Evolutionary conservation across 1,140 invertebrate genomes (phyloP).

Genomic region (Pentalonia nigronervosa): DNA sequence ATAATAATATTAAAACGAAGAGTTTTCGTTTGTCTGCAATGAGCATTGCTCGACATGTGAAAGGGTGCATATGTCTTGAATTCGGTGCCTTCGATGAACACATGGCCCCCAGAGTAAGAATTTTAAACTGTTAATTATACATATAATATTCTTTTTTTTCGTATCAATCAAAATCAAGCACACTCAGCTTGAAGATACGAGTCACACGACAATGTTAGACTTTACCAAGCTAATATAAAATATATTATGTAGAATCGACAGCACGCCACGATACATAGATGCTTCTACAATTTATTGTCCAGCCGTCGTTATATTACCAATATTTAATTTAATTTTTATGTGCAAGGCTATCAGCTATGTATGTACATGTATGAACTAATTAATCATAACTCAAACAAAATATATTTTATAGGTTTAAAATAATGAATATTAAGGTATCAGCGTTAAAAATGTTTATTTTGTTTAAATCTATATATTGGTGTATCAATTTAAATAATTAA

Average conservation of each 20-base stretch:
- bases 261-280: neutral
- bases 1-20: neutral
- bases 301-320: neutral
- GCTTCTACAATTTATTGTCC: neutral
- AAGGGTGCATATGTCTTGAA: no score
- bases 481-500: neutral
- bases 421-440: neutral
- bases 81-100: no score
- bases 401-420: neutral
- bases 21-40: neutral
- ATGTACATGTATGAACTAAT: no score
- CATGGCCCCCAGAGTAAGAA: neutral
- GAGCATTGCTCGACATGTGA: neutral
- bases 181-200: neutral
- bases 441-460: neutral
- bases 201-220: neutral
- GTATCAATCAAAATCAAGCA: neutral
- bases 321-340: neutral
- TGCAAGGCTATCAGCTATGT: neutral
- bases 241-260: neutral
- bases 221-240: neutral
- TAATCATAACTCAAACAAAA: neutral
- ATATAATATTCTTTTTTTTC: neutral
- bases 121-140: neutral
- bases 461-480: neutral